phyloP scores from a whole-genome alignment of 2,113 vertebrate species.

The Struthidea cinerea region DNA sequence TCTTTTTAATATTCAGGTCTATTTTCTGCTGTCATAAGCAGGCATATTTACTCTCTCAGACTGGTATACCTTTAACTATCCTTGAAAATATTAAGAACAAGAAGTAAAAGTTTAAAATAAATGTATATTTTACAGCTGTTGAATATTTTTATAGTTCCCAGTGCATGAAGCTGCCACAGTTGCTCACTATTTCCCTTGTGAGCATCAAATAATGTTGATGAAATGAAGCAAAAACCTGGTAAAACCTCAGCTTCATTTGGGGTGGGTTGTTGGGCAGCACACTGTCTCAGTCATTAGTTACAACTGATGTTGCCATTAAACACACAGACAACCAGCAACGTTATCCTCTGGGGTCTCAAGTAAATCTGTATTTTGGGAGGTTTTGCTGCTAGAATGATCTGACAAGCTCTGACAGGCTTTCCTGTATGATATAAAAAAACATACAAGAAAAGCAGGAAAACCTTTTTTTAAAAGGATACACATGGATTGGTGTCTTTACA shows the following conservation, averaged over 20 bases:
- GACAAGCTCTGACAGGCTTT: not conserved
- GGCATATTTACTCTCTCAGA: not conserved
- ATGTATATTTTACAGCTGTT: not conserved
- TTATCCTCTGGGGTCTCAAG: not conserved
- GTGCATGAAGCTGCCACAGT: not conserved
- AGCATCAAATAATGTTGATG: not conserved
- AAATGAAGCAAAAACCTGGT: not conserved
- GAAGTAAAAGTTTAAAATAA: not conserved
- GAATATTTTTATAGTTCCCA: not conserved
- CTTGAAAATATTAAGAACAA: not conserved
- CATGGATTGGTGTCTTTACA: not conserved
- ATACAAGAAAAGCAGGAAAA: not conserved
- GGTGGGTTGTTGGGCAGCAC: not conserved
- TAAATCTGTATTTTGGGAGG: not conserved
- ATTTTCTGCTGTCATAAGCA: conserved; percentile 24
- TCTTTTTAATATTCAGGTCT: conserved; percentile 37
- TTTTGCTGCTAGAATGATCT: not conserved
- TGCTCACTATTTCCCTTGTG: not conserved
- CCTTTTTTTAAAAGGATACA: not conserved
- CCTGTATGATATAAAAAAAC: not conserved
- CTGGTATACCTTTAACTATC: not conserved
- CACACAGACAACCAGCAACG: not conserved
- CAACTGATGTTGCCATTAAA: not conserved
- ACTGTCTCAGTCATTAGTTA: not conserved
- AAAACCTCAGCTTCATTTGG: not conserved